phyloP scores from a whole-genome alignment of 2,888 invertebrate genomes.

The Eustalomyia histrio region DNA sequence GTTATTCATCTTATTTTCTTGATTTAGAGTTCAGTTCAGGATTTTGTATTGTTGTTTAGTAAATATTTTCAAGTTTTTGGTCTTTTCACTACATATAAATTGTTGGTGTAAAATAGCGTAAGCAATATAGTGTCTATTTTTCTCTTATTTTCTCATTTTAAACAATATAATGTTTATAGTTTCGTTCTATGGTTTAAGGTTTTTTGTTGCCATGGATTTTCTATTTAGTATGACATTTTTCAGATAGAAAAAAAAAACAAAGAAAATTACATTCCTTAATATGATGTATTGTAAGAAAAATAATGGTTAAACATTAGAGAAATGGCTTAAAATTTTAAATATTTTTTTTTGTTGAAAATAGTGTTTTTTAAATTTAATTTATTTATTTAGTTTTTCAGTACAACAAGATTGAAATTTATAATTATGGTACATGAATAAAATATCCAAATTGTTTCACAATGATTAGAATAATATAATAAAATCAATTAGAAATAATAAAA shows the following conservation, averaged over 20 bases:
- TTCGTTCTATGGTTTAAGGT: conserved; percentile 20
- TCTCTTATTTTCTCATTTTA: conserved; percentile 18
- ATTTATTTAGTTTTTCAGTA: no score
- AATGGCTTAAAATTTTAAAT: neutral
- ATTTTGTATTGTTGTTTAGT: conserved; percentile 10
- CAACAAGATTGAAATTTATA: no score
- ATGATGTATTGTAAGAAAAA: neutral
- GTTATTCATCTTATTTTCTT: neutral
- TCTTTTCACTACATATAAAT: conserved; percentile 20
- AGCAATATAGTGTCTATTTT: conserved; percentile 22
- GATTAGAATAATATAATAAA: no score
- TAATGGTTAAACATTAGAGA: neutral
- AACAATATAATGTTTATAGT: conserved; percentile 39
- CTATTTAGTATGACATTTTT: conserved; percentile 13
- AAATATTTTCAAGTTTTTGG: neutral
- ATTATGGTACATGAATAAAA: no score
- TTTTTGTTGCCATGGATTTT: neutral
- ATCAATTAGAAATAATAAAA: no score
- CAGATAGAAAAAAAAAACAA: neutral
- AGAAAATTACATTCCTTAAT: neutral
- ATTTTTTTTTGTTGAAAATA: no score
- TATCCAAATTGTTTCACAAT: no score
- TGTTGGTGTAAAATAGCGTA: conserved; percentile 15
- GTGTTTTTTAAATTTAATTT: no score
- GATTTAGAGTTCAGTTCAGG: neutral